Conservation (phyloP, 2,888 invertebrate genomes). For the Eubasilissa splendida region DNA sequence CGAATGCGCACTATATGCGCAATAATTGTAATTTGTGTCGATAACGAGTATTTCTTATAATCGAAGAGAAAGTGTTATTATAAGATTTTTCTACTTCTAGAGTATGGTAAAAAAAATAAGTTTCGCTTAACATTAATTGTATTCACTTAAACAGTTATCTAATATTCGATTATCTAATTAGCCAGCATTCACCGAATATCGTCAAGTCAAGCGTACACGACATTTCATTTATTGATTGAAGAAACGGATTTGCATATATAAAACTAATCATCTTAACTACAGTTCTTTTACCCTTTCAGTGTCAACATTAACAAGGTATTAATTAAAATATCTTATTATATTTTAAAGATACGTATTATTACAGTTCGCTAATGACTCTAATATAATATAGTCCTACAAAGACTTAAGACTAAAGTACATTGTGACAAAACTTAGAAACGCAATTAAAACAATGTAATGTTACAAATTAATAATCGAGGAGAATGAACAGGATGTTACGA, state of each 20-base stretch:
- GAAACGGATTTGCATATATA: constrained; percentile 2
- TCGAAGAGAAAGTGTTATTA: constrained; percentile 20
- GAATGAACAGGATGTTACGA: too few relatives aligned
- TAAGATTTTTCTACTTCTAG: constrained; percentile 3
- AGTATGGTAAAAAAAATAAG: constrained; percentile 4
- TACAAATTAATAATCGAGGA: too few relatives aligned
- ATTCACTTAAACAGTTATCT: constrained; percentile 3
- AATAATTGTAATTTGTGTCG: background rate
- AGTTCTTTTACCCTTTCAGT: too few relatives aligned
- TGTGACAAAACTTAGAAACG: too few relatives aligned
- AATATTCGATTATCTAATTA: constrained; percentile 1
- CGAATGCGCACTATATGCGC: background rate
- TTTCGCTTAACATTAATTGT: constrained; percentile 7
- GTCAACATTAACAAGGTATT: too few relatives aligned
- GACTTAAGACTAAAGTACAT: too few relatives aligned
- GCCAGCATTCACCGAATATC: background rate
- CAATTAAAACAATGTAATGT: too few relatives aligned
- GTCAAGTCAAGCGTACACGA: constrained; percentile 1
- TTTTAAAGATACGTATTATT: too few relatives aligned
- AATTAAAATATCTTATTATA: too few relatives aligned
- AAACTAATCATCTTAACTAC: too few relatives aligned
- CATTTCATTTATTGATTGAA: constrained; percentile 6
- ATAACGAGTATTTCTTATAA: background rate
- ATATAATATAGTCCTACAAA: too few relatives aligned
- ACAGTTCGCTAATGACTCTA: too few relatives aligned